phyloP scores from a whole-genome alignment of 1,140 invertebrate species.

The Drosophila ananassae region DNA sequence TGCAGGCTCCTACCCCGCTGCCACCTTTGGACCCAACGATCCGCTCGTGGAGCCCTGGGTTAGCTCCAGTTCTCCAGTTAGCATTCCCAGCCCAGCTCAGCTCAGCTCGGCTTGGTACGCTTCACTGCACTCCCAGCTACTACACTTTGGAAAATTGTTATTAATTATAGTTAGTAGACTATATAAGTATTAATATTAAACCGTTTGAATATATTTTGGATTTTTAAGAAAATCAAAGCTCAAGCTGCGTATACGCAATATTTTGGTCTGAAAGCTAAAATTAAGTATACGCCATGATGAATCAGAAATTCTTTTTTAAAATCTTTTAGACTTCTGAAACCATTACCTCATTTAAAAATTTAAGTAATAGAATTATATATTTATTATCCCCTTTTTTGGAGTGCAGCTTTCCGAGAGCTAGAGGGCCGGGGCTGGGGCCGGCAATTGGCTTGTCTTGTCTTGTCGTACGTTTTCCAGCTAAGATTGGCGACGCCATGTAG shows the following conservation, averaged over 20 bases:
- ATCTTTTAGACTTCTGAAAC: too few species aligned
- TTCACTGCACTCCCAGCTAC: constrained; percentile 39
- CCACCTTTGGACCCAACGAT: constrained; percentile 18
- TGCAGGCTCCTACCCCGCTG: constrained; percentile 21
- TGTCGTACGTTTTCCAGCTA: constrained; percentile 80
- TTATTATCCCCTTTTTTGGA: neutral
- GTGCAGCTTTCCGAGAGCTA: constrained; percentile 21
- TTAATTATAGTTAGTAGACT: neutral
- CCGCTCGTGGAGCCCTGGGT: neutral
- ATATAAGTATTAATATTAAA: too few species aligned
- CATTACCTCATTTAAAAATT: too few species aligned
- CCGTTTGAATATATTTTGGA: too few species aligned
- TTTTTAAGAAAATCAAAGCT: too few species aligned
- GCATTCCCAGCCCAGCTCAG: constrained; percentile 40
- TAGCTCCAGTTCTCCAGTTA: constrained; percentile 44
- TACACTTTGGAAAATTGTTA: constrained; percentile 3
- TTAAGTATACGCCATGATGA: neutral
- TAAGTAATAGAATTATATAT: too few species aligned
- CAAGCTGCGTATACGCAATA: too few species aligned
- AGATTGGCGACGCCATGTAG: constrained; percentile 81
- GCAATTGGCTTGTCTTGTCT: constrained; percentile 81
- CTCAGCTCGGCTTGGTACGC: constrained; percentile 37
- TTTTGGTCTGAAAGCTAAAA: neutral
- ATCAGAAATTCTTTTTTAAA: too few species aligned
- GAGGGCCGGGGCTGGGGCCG: constrained; percentile 28